A percentile compares a stretch with the other conserved stretches of the same genome.
Conservation (phyloP, 1,140 invertebrate species). For the Trachymyrmex septentrionalis region DNA sequence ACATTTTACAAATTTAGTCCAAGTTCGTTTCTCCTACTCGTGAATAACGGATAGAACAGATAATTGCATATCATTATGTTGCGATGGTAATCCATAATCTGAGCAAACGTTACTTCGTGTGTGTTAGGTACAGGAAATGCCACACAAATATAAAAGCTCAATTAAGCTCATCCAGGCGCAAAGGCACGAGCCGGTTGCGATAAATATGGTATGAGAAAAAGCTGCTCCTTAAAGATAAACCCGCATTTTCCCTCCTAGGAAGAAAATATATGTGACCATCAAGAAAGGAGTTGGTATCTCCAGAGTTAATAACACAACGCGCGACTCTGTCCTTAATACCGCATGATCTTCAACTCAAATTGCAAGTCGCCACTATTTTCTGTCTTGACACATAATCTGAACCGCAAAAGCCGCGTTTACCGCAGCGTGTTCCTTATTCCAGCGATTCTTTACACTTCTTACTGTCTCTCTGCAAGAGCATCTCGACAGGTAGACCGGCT, state of each 20-base stretch:
- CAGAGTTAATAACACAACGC: slow-evolving; percentile 17
- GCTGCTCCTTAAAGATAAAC: not conserved
- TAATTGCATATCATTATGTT: slow-evolving; percentile 1
- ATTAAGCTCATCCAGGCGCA: not conserved
- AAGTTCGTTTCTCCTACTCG: not conserved
- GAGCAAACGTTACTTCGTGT: not conserved
- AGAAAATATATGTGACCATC: not conserved
- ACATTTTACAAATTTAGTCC: not conserved
- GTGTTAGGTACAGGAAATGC: not conserved
- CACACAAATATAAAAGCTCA: not conserved
- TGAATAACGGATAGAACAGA: not conserved
- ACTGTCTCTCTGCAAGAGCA: slow-evolving; percentile 26
- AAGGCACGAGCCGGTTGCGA: not conserved
- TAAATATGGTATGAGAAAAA: not conserved
- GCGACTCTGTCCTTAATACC: not conserved
- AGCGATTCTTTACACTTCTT: not conserved
- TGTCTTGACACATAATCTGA: not conserved
- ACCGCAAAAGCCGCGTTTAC: slow-evolving; percentile 33
- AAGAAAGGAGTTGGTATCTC: not conserved
- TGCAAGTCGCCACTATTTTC: slow-evolving; percentile 56
- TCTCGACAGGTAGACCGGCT: slow-evolving; percentile 51
- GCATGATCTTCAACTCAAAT: slow-evolving; percentile 42
- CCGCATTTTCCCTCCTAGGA: not conserved
- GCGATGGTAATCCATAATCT: not conserved
- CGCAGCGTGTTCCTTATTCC: not conserved